phyloP scores from a whole-genome alignment of 2,888 invertebrate genomes.

The Embidobia sp. region DNA sequence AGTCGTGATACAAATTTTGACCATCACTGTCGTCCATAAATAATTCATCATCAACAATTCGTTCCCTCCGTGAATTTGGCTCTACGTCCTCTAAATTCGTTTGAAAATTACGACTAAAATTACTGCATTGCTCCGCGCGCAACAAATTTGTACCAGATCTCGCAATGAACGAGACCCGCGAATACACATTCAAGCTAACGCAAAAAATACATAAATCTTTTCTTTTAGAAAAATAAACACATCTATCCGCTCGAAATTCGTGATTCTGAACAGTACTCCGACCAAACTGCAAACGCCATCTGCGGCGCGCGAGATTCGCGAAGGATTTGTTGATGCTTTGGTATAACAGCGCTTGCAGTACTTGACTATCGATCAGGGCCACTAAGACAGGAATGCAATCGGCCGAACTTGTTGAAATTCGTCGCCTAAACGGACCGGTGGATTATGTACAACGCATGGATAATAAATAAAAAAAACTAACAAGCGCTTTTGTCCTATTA shows the following conservation, averaged over 20 bases:
- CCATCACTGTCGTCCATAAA: neutral
- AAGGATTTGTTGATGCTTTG: conserved; percentile 58
- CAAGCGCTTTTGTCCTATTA: conserved; percentile 51
- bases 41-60: conserved; percentile 40
- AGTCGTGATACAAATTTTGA: conserved; percentile 57
- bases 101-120: too few species aligned
- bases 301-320: neutral
- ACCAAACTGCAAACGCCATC: conserved; percentile 43
- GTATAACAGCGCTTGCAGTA: conserved; percentile 57
- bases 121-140: neutral
- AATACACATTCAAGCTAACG: conserved; percentile 61
- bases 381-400: conserved; percentile 54
- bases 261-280: conserved; percentile 28
- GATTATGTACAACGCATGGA: conserved; percentile 57
- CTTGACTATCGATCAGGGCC: conserved; percentile 53
- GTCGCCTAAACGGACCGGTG: conserved; percentile 6
- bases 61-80: conserved; percentile 13
- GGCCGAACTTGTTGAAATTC: too few species aligned
- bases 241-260: conserved; percentile 53
- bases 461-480: conserved; percentile 54
- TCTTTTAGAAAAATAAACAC: conserved; percentile 64
- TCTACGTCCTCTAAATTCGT: conserved; percentile 4
- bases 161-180: conserved; percentile 45
- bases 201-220: conserved; percentile 62
- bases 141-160: conserved; percentile 59